phyloP scores from a whole-genome alignment of 2,888 invertebrate species.

The Leucophenga maculata region DNA sequence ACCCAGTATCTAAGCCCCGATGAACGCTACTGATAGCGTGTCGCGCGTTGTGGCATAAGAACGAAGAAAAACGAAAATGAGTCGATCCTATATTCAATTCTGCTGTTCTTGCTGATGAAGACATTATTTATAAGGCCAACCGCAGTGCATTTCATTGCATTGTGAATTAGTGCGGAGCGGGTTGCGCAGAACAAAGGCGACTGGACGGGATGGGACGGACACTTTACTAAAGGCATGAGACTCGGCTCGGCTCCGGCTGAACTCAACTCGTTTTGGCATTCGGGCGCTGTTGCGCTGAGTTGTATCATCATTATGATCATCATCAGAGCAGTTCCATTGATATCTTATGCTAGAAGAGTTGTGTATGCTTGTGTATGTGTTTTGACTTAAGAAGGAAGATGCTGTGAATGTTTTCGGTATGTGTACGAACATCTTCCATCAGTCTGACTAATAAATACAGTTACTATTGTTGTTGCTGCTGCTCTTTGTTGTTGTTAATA shows the following conservation, averaged over 20 bases:
- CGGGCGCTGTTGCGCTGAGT: not conserved
- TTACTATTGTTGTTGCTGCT: slow-evolving; percentile 2
- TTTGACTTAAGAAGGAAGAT: too few species aligned
- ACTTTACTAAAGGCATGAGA: not conserved
- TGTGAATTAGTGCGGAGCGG: not conserved
- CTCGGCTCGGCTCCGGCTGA: not conserved
- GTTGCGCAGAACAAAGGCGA: not conserved
- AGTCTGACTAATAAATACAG: slow-evolving; percentile 7
- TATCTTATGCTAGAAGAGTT: not conserved
- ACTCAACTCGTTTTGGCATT: not conserved
- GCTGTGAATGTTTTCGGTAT: not conserved
- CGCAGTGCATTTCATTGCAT: slow-evolving; percentile 41
- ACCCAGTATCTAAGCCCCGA: slow-evolving; percentile 5
- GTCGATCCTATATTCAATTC: slow-evolving; percentile 12
- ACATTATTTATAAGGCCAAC: slow-evolving; percentile 57
- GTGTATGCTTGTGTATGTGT: not conserved
- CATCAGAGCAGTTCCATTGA: not conserved
- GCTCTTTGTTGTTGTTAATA: not conserved
- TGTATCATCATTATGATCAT: slow-evolving; percentile 2
- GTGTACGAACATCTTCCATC: not conserved
- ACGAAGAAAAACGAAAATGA: slow-evolving; percentile 21
- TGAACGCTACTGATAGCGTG: not conserved
- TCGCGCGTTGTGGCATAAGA: not conserved
- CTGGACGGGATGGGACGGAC: not conserved
- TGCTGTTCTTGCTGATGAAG: slow-evolving; percentile 48